Evolutionary conservation across 2,888 invertebrate species (phyloP).

Genomic region (Metacarcinus magister): DNA sequence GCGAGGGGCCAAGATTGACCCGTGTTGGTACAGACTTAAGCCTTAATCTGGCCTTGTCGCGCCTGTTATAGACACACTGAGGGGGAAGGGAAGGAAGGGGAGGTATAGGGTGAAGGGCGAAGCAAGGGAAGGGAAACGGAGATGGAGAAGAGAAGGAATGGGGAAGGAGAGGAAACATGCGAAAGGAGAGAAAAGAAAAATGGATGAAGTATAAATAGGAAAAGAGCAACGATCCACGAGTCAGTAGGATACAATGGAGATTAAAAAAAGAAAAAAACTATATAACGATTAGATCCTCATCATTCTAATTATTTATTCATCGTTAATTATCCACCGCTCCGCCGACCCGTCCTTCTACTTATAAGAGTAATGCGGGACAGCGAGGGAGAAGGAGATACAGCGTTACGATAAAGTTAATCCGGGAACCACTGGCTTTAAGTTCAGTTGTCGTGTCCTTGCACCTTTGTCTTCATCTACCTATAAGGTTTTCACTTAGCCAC

Average conservation of each 20-base stretch:
- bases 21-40: constrained; percentile 45
- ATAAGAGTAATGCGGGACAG: not conserved
- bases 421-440: not conserved
- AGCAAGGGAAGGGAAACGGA: not conserved
- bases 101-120: not conserved
- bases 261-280: not conserved
- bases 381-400: not conserved
- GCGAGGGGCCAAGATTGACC: constrained; percentile 28
- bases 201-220: not conserved
- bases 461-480: not conserved
- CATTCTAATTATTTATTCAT: not conserved
- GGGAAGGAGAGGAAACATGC: not conserved
- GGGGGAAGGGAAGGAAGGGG: not conserved
- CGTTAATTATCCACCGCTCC: not conserved
- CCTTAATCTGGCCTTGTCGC: constrained; percentile 48
- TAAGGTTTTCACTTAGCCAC: not conserved
- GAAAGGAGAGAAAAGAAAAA: not conserved
- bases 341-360: not conserved
- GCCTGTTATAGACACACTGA: constrained; percentile 34
- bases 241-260: not conserved
- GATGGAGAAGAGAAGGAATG: not conserved
- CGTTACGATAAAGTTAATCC: not conserved
- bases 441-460: not conserved
- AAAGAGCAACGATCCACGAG: not conserved
- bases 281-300: not conserved